Conservation (phyloP, 2,888 invertebrate genomes). For the Folsomia manolachei region DNA sequence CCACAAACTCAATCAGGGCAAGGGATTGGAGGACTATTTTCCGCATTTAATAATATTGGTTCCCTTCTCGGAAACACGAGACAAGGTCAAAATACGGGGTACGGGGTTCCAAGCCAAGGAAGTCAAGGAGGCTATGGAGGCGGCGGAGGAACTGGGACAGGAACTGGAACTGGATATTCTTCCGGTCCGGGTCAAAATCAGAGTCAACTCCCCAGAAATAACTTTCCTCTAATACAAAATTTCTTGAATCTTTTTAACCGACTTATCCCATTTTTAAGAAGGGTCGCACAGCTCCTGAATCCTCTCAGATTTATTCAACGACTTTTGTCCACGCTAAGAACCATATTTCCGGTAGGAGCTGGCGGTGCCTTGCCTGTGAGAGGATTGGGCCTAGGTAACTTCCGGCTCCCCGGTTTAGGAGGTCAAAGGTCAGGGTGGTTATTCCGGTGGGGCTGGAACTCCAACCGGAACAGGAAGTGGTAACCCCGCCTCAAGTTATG, state of each 20-base stretch:
- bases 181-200: conserved; percentile 25
- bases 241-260: conserved; percentile 35
- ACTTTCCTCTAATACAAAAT: conserved; percentile 22
- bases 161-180: neutral
- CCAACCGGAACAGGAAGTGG: neutral
- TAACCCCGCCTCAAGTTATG: neutral
- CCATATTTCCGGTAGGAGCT: neutral
- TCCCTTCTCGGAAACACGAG: neutral
- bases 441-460: neutral
- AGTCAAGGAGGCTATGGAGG: conserved; percentile 8
- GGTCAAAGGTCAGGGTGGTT: neutral
- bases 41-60: neutral
- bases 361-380: neutral
- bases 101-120: neutral
- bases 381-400: neutral
- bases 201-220: conserved; percentile 6
- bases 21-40: neutral
- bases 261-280: conserved; percentile 30
- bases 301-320: conserved; percentile 27
- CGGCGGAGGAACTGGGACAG: neutral
- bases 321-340: conserved; percentile 16
- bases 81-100: neutral
- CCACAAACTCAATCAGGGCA: neutral
- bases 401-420: too few relatives aligned
- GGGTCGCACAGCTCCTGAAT: conserved; percentile 28